Base-by-base conservation (phyloP, 2,797 vertebrate genomes). In the Pseudochirops cupreus region DNA sequence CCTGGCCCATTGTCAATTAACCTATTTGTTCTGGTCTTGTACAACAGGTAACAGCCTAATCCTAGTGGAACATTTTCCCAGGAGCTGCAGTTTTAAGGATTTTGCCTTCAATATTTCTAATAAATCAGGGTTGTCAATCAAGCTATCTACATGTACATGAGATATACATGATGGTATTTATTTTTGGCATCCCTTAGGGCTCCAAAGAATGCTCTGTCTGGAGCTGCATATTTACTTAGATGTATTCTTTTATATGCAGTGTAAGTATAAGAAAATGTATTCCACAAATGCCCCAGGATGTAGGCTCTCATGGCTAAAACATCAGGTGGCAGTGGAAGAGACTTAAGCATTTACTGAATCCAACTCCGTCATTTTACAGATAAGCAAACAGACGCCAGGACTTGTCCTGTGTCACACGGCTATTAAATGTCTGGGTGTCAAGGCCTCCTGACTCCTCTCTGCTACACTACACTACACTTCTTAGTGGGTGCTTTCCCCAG, bases 41-140 rank as follows among this genome's bases (percentile, higher is more conserved):
- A 95, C 95, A 97, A 91, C 18, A 96, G n/a, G 92, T 95, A 28
- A 93, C 89, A 96, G 93, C 95, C 58, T 31, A 91, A 91, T 91
- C 90, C 89, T 54, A 6, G 16, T 18, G 95, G 95, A 91, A 59
- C 93, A 46, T 91, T 94, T 93, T 97, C 62, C 96, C 94, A 89
- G 90, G 93, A 95, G 91, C 0, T 94, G 58, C 53, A 91, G 93
- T 92, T 96, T 93, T 91, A 93, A 96, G 93, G 89, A 91, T 92
- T 97, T 97, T 57, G n/a, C 56, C 95, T 96, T 94, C 87, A 94
- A 57, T 56, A 91, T 97, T 97, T 96, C 62, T 94, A 93, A 96
- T 50, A 94, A 87, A 93, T 90, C 59, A 50, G 62, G 50, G 62
- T 54, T 91, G 92, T 74, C 59, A 95, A 55, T 58, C 74, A 55